Evolutionary conservation across 2,797 vertebrate genomes (phyloP).

Genomic region (Sparidentex hasta): DNA sequence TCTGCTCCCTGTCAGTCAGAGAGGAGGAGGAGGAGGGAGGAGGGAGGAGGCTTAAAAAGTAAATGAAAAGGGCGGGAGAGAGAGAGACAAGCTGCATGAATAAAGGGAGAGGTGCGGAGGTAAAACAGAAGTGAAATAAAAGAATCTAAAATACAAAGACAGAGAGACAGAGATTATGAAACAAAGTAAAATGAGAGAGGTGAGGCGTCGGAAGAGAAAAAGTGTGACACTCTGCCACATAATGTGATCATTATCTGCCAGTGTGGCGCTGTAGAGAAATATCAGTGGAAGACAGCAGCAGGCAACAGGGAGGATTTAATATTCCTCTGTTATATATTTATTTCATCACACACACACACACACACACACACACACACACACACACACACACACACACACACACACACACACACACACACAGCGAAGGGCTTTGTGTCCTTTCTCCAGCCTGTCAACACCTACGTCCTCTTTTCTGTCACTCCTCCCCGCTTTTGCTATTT

Average conservation of each 20-base stretch:
- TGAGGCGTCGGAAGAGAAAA: slow-evolving; percentile 13
- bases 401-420: slow-evolving; percentile 18
- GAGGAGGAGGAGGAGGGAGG: background rate
- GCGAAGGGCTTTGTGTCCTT: slow-evolving; percentile 40
- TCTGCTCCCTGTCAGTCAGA: slow-evolving; percentile 12
- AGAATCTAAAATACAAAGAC: slow-evolving; percentile 13
- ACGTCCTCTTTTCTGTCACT: slow-evolving; percentile 35
- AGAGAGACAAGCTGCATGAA: background rate
- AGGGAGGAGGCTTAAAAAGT: background rate
- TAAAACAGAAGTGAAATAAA: slow-evolving; percentile 7
- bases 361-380: background rate
- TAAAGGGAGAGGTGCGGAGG: background rate
- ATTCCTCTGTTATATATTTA: slow-evolving; percentile 53
- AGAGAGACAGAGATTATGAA: slow-evolving; percentile 27
- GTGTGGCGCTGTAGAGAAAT: slow-evolving; percentile 45
- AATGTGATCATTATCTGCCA: slow-evolving; percentile 67
- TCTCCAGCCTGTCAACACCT: slow-evolving; percentile 28
- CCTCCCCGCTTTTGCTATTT: slow-evolving; percentile 31
- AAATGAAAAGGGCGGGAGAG: background rate
- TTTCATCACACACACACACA: slow-evolving; percentile 27
- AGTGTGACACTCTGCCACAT: slow-evolving; percentile 39
- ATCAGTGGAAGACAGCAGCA: slow-evolving; percentile 47
- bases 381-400: slow-evolving; percentile 16
- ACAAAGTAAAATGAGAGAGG: slow-evolving; percentile 35
- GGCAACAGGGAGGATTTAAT: slow-evolving; percentile 61